phyloP scores from a whole-genome alignment of 35 echinoderm and acorn worm genomes.

The Nesometra sesokonis region DNA sequence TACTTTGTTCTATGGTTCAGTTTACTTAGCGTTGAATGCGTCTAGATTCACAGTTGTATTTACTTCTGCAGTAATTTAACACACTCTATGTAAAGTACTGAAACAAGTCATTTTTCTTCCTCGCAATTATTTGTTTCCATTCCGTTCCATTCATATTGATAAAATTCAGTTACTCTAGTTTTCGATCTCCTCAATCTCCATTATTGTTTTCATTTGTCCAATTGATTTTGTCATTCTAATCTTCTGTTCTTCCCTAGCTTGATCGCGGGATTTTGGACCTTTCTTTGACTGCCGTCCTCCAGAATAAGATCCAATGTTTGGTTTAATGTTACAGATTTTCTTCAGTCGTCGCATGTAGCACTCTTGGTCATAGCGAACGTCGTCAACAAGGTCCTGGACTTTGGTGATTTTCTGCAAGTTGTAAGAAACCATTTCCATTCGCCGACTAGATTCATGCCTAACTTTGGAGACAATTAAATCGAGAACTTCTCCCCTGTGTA shows the following conservation, averaged over 20 bases:
- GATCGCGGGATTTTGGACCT: background rate
- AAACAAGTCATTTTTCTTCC: no score
- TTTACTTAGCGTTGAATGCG: no score
- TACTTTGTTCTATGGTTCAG: no score
- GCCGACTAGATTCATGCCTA: background rate
- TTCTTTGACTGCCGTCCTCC: background rate
- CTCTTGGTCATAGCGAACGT: background rate
- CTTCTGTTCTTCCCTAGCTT: background rate
- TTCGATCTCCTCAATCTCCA: background rate
- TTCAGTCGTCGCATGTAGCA: background rate
- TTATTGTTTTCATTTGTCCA: background rate
- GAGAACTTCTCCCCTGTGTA: background rate
- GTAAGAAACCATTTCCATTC: background rate
- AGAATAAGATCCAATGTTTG: background rate
- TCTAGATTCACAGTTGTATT: no score
- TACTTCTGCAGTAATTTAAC: no score
- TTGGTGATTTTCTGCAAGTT: background rate
- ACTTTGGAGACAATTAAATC: background rate
- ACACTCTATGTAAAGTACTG: no score
- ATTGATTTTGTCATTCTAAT: background rate
- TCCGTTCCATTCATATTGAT: no score
- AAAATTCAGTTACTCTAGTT: no score
- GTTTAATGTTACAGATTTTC: background rate
- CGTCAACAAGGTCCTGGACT: background rate
- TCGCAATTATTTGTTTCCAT: no score